These are phyloP conservation scores for Dicyrtoma fusca DNA, from an alignment of 2,888 invertebrate genomes.

Conservation along the genomic window DNA sequence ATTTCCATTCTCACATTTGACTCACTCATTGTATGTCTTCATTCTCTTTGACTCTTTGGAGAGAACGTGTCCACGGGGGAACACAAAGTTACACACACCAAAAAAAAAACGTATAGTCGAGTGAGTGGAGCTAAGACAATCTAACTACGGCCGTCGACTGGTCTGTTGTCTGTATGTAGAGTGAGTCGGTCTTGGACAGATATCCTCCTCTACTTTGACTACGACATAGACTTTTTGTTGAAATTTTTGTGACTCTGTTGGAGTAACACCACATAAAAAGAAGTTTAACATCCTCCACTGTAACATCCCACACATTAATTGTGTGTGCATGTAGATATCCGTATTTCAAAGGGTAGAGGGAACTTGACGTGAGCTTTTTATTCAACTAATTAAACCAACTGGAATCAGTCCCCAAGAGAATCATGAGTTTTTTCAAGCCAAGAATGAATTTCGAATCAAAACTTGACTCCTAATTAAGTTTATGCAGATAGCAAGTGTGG, in stretches of 20 bases:
- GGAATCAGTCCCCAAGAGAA: constrained; percentile 11
- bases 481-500: constrained; percentile 10
- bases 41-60: not conserved
- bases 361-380: constrained; percentile 16
- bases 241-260: no score
- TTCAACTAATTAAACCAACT: constrained; percentile 21
- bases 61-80: constrained; percentile 6
- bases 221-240: no score
- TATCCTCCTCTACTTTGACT: no score
- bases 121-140: no score
- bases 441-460: constrained; percentile 23
- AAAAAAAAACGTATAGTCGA: no score
- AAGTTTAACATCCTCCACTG: no score
- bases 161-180: no score
- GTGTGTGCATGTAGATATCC: no score
- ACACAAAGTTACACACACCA: not conserved
- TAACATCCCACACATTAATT: no score
- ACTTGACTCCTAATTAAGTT: constrained; percentile 26
- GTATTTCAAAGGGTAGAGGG: not conserved
- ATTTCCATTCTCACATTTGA: constrained; percentile 28
- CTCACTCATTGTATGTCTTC: constrained; percentile 19
- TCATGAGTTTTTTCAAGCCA: constrained; percentile 7
- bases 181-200: no score
- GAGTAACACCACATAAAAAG: no score
- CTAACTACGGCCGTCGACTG: no score